These are phyloP conservation scores for Digitonthophagus gazella DNA, from an alignment of 2,888 invertebrate genomes.

Conservation along the genomic window DNA sequence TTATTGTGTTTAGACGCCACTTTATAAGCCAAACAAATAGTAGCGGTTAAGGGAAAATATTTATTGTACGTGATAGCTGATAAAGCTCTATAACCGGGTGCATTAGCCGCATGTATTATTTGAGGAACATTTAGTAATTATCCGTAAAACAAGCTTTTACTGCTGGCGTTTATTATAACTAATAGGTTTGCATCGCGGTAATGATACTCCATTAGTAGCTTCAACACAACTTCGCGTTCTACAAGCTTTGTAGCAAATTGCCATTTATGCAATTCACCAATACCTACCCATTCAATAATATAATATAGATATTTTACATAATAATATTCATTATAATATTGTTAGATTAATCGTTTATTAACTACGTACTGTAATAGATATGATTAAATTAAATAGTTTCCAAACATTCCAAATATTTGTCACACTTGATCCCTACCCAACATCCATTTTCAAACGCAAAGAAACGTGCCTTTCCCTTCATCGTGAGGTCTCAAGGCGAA, in stretches of 20 bases:
- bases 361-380: too few species aligned
- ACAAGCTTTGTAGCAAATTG: neutral
- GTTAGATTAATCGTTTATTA: too few species aligned
- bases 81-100: neutral
- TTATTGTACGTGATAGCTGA: neutral
- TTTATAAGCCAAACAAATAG: neutral
- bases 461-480: conserved; percentile 5
- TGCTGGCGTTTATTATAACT: conserved; percentile 6
- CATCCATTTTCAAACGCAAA: conserved; percentile 2
- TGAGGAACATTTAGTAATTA: conserved; percentile 10
- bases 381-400: too few species aligned
- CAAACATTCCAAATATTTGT: neutral
- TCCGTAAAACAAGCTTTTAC: conserved; percentile 12
- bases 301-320: too few species aligned
- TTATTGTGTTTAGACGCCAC: too few species aligned
- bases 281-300: neutral
- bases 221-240: neutral
- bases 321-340: too few species aligned
- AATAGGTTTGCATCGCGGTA: conserved; percentile 13
- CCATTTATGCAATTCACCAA: neutral
- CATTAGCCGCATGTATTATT: conserved; percentile 8
- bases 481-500: neutral
- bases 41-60: neutral
- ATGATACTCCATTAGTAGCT: conserved; percentile 16
- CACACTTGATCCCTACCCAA: neutral